Base-by-base conservation (phyloP, 2,797 vertebrate genomes). In the Heliangelus exortis region DNA sequence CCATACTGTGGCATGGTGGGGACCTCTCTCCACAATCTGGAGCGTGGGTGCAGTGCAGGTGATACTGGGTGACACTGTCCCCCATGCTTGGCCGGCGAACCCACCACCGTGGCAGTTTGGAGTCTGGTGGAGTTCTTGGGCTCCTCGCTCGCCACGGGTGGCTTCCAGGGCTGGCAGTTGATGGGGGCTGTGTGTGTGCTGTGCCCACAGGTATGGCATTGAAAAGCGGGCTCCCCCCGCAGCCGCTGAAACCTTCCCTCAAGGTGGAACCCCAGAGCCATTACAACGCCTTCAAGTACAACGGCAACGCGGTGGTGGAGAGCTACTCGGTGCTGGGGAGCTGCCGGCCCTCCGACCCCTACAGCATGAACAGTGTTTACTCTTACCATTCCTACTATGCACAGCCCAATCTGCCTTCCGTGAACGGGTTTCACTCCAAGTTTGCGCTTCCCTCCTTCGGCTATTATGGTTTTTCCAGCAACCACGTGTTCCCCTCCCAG, bases 331-430 rank as follows among this genome's bases (percentile, higher is more conserved):
- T 98, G 96, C 97, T 98, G 85, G 98, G 98, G 59, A 98, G 95
- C 95, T 98, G 98, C 97, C 98, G 99, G 96, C 98, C 98, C 96
- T 98, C 98, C 5, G 99, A 99, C 97, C 98, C 98, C 0, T 99
- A 99, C 97, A 98, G 97, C 96, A 97, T 98, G 97, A 99, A 98
- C 96, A 98, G 98, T 88, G 98, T 98, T 89, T 99, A 99, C 96
- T 98, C 98, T 91, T 99, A 98, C 95, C 98, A 99, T 97, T 98
- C 98, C 96, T 99, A 98, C 98, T 99, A 99, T 98, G 99, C 99
- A 98, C 99, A 98, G 98, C 98, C 99, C 97, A 97, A 97, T 97
- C 98, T 99, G 93, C 97, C 98, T 98, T 98, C 98, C 41, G 94
- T 99, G 93, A 99, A 99, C 8, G 98, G 98, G 97, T 99, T 98